Base-by-base conservation (phyloP, 2,113 vertebrate genomes). In the Mus musculus region DNA sequence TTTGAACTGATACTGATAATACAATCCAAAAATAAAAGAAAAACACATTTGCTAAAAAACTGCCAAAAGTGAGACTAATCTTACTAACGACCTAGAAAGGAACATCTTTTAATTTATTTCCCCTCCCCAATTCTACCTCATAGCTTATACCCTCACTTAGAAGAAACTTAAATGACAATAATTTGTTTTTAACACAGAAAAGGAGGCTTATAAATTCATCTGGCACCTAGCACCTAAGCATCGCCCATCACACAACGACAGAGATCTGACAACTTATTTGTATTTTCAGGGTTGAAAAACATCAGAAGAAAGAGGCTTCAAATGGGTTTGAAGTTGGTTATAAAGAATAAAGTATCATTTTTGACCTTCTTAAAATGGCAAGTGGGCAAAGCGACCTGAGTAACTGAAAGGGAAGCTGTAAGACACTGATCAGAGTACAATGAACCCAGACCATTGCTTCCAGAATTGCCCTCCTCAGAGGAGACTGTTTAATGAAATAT, bases 11-110 rank as follows among this genome's bases (percentile, higher is more conserved):
- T 52, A 98, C 65, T 94, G 75, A 84, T 52, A 42, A 65, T 90
- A 77, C 36, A 90, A 95, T 94, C 84, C 97, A 97, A 98, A 98
- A 97, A 93, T 93, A 97, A 98, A 97, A 91, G 95, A 97, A 97
- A 90, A 97, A 96, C 94, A 97, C 54, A 93, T 97, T 98, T 96
- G 97, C 97, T 73, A 42, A 97, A 98, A 93, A 97, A 90, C 1
- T 94, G 97, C 80, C 76, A 94, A 97, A 98, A 97, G 96, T 92
- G 56, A 93, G 95, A 97, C 95, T 93, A 93, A 93, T 75, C 91
- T 95, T 95, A 90, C 54, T 84, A 61, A 93, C 89, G 59, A 97
- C 12, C 76, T 84, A 94, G 24, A 91, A 96, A 94, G 4, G 65
- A 97, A 52, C 65, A 88, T 22, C 87, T 90, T 80, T 17, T 73